Base-by-base conservation (phyloP, 2,888 invertebrate species). In the Stenichneumon culpator region DNA sequence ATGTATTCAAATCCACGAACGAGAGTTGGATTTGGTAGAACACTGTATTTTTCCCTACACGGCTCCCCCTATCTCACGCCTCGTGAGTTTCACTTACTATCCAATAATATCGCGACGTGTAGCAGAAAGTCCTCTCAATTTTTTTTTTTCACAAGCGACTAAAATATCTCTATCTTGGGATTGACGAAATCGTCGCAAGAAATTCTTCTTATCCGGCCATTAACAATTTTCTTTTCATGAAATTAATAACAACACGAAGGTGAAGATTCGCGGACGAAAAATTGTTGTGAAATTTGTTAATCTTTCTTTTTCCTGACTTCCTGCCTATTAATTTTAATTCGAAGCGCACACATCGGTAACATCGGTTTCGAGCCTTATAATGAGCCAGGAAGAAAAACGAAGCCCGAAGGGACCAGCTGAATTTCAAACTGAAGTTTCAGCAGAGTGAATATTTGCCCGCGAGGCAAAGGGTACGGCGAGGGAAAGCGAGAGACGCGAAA, bases 381-480 rank as follows among this genome's bases (percentile, higher is more conserved):
- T 88, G 90, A 90, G 89, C 86, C 80, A 50, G 63, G 67, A 25
- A 52, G 69, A 74, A 69, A 70, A 54, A 74, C 82, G 85, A 86
- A 87, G 85, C 88, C 88, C 77, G 88, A 89, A 89, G 88, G 90
- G 89, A 90, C 89, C 90, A 90, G 90, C 90, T 87, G 86, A 90
- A 91, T 89, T 88, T 87, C 83, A 85, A 87, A 81, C 84, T 68
- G 86, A 85, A 86, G 86, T 89, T 90, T 89, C 90, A 83, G 89
- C 87, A 77, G 89, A 89, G 90, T 90, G 90, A 90, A 90, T 91
- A 89, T 91, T 91, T 89, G 89, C 88, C 89, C 87, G 86, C 79
- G 83, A 88, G 89, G 87, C 86, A 81, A 72, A 81, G 75, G 69
- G 52, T 68, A 47, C 28, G 52, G 52, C 5, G 65, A 68, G 44